Evolutionary conservation across 2,888 invertebrate species (phyloP), one percentile per base, ranked within the genome.

Genomic region (Cremastinae sp.): DNA sequence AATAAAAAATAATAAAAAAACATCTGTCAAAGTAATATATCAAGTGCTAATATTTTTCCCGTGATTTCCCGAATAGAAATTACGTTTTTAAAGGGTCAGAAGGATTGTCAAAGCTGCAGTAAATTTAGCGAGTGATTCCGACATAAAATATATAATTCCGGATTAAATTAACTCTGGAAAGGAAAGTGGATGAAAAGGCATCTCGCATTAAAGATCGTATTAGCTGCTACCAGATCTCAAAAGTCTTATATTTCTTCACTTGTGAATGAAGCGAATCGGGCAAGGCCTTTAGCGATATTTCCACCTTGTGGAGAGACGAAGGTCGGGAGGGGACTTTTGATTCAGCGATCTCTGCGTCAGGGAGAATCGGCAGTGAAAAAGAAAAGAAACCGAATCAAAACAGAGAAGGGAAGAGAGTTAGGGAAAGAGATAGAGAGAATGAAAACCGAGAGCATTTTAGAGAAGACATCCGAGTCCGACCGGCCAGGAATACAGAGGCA

Each of bases 191-290:
- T 8, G 41, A 1, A 9, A 59, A 45, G 16, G 53, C 37, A 43
- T 70, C 61, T 20, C 53, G 41, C 20, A 53, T 55, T 61, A 61
- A 70, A 53, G 18, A 18, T 41, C 37, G 37, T 56, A 14, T 39
- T 51, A 45, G 10, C 2, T 14, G 58, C 8, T 62, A 43, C 28
- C 61, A 43, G 53, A 12, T 51, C 56, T 58, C 41, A 12, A n/a
- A 51, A n/a, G n/a, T 59, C 66, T 53, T 43, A 35, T 49, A 43
- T 49, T 61, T 69, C 64, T 66, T 74, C 78, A 81, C 79, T 81
- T 84, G 68, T 69, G 86, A 85, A 85, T 86, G 83, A 83, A 83
- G 82, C 84, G 85, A 85, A 86, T 85, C 83, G 82, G 84, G 80
- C 82, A 83, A 83, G 82, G 78, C 81, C 79, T 79, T 80, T 81